Base-by-base conservation (phyloP, 30 jellyfish, hydroid and myxozoan species). In the Catostylus mosaicus region DNA sequence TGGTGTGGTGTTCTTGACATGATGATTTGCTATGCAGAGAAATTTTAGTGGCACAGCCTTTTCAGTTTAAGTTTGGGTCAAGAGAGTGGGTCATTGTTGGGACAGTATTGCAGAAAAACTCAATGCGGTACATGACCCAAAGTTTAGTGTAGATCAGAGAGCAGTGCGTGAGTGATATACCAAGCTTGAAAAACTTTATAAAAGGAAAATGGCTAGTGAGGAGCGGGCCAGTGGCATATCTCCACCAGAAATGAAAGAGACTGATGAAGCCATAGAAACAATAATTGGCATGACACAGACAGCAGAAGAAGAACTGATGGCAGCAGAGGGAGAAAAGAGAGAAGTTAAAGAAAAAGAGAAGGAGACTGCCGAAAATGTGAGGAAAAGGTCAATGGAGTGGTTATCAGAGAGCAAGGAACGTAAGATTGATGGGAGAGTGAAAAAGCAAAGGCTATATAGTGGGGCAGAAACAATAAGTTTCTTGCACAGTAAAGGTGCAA, bases 71-170 rank as follows among this genome's bases (percentile, higher is more conserved):
- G 22, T 29, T 48, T 45, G 83, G 83, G 19, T 36, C 70, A 46
- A 71, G 83, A 48, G 83, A 71, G 33, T 20, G 80, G 80, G 80
- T 29, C 80, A 67, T 18, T 27, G 80, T 43, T 67, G 80, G 80
- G 29, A 40, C 20, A 27, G n/a, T 1, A 60, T 67, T 3, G 79
- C 79, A 10, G 34, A 5, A 67, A 67, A 34, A 7, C 20, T 67
- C 27, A 67, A 34, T 67, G 61, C 31, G 32, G 10, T 57, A 57
- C 79, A 67, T 16, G 19, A 67, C 20, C 79, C 59, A 31, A 67
- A 31, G 32, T 67, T 29, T 67, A 20, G 1, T 31, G 79, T 67
- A 27, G 60, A 67, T 23, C 79, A 67, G 61, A 67, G 79, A 60
- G 79, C 79, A 34, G 79, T 67, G 59, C 31, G 79, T 29, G 79